Evolutionary conservation across 64 coral and sea anemone genomes (phyloP).

Genomic region (Acropora tenuis): DNA sequence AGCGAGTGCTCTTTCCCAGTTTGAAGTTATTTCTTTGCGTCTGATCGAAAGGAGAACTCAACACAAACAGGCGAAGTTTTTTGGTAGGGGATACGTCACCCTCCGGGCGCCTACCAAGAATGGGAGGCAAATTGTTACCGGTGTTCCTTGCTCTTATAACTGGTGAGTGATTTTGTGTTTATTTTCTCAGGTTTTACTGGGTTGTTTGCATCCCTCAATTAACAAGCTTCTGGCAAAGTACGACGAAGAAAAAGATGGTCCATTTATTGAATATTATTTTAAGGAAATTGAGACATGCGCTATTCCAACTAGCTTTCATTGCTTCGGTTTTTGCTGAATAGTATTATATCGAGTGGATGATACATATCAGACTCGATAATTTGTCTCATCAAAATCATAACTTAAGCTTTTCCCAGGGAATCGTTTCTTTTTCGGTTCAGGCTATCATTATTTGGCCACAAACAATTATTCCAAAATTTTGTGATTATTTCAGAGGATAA

Average conservation of each 20-base stretch:
- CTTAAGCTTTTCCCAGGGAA: background rate
- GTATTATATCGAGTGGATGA: background rate
- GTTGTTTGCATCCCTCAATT: background rate
- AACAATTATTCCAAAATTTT: too few species aligned
- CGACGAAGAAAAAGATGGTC: background rate
- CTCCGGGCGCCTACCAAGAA: background rate
- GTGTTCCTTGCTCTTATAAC: background rate
- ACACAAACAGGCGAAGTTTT: background rate
- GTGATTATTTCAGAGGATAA: too few species aligned
- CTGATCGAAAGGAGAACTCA: background rate
- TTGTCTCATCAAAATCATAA: background rate
- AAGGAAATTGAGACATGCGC: background rate
- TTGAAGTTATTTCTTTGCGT: background rate
- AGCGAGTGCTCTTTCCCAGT: background rate
- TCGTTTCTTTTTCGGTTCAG: background rate
- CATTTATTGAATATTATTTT: background rate
- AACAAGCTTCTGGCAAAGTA: background rate
- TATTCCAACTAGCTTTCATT: background rate
- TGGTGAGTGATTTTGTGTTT: background rate
- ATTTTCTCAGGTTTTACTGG: background rate
- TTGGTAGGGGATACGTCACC: background rate
- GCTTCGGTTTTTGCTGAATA: background rate
- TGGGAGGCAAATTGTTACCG: background rate
- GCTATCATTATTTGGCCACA: too few species aligned
- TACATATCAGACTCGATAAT: background rate